Evolutionary conservation across 2,888 invertebrate genomes (phyloP).

Genomic region (Drosophila antonietae): DNA sequence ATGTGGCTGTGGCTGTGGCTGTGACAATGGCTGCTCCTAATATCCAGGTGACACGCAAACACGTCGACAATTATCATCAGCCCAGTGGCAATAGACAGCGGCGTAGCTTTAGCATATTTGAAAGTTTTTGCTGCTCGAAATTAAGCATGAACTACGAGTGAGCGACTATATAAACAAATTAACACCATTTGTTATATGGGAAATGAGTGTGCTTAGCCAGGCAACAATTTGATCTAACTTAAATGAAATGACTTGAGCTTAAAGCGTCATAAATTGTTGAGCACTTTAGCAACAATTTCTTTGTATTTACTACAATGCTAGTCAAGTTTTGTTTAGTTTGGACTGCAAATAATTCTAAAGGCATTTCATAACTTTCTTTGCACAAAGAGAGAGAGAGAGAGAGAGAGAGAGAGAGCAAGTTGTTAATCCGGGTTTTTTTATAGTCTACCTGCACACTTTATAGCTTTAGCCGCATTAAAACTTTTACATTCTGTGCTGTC

Average conservation of each 20-base stretch:
- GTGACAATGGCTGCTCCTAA: slow-evolving; percentile 29
- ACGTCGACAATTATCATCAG: slow-evolving; percentile 67
- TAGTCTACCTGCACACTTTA: slow-evolving; percentile 34
- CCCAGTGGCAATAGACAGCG: slow-evolving; percentile 38
- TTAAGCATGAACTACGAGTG: slow-evolving; percentile 29
- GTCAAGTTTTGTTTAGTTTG: background rate
- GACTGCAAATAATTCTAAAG: slow-evolving; percentile 1
- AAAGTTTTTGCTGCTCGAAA: slow-evolving; percentile 60
- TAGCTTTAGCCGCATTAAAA: slow-evolving; percentile 40
- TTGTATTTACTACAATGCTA: background rate
- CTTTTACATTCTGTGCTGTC: slow-evolving; percentile 32
- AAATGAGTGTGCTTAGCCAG: background rate
- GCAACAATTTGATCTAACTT: background rate
- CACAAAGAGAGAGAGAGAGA: background rate
- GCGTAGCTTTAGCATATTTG: slow-evolving; percentile 67
- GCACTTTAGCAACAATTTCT: background rate
- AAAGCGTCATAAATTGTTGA: background rate
- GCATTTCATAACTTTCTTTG: background rate
- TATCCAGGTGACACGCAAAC: slow-evolving; percentile 69
- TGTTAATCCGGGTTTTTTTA: slow-evolving; percentile 29
- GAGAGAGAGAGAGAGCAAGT: background rate
- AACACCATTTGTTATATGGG: slow-evolving; percentile 47
- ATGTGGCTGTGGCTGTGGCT: background rate
- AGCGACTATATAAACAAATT: slow-evolving; percentile 58
- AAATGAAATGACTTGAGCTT: background rate